Evolutionary conservation across 2,888 invertebrate genomes (phyloP).

Genomic region (Eremobia ochroleuca): DNA sequence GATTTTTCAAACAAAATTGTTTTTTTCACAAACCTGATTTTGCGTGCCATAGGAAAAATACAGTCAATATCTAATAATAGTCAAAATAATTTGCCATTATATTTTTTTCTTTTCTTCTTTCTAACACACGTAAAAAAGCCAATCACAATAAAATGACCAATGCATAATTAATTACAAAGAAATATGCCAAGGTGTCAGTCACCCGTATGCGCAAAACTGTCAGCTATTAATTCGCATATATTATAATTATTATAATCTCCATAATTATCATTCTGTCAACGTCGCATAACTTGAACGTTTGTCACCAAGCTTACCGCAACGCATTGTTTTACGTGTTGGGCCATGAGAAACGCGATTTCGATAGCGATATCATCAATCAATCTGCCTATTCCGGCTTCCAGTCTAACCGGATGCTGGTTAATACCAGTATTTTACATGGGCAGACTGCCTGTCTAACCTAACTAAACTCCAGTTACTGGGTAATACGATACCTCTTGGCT

Average conservation of each 20-base stretch:
- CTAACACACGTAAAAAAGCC: no score
- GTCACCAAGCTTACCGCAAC: conserved; percentile 23
- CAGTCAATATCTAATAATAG: no score
- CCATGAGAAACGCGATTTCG: conserved; percentile 17
- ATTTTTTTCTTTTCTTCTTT: no score
- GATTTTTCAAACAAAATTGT: no score
- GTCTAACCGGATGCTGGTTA: neutral
- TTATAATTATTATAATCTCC: conserved; percentile 27
- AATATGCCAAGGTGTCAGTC: conserved; percentile 34
- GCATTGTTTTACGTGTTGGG: conserved; percentile 26
- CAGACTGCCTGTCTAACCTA: neutral
- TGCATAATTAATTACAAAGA: neutral
- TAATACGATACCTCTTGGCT: neutral
- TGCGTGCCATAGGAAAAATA: no score
- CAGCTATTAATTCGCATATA: conserved; percentile 23
- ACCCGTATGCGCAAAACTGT: neutral
- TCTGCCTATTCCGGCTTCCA: neutral
- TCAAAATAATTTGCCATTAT: no score
- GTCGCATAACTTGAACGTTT: conserved; percentile 50
- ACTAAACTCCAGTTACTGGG: neutral
- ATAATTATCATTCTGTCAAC: conserved; percentile 30
- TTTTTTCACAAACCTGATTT: no score
- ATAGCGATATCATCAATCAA: neutral
- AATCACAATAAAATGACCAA: neutral
- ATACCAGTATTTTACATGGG: neutral